Conservation (phyloP, 2,113 vertebrate species). For the Egretta garzetta region DNA sequence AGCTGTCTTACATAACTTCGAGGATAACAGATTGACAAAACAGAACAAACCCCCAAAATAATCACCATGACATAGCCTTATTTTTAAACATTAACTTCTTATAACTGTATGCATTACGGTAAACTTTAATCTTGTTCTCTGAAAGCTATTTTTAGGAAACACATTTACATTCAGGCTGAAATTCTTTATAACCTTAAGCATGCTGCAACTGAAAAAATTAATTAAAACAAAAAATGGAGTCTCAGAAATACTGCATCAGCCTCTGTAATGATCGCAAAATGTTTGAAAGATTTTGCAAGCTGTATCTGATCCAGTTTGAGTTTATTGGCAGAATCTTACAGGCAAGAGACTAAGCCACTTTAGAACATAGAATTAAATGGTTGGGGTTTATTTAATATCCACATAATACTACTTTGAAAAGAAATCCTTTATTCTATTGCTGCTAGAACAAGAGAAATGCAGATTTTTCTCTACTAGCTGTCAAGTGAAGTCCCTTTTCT, state of each 20-base stretch:
- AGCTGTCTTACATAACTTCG: not conserved
- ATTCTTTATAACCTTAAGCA: not conserved
- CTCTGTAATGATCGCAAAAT: not conserved
- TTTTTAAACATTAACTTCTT: not conserved
- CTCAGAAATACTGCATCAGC: not conserved
- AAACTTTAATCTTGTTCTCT: not conserved
- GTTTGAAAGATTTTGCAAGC: conserved; percentile 4
- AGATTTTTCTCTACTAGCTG: conserved; percentile 22
- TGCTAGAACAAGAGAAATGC: conserved; percentile 13
- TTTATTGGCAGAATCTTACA: conserved; percentile 37
- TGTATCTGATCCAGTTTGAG: conserved; percentile 45
- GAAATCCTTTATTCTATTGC: conserved; percentile 43
- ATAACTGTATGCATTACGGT: not conserved
- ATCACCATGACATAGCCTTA: not conserved
- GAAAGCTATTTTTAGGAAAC: not conserved
- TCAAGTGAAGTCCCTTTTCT: not conserved
- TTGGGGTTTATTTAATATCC: conserved; percentile 44
- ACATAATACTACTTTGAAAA: conserved; percentile 50
- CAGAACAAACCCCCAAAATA: not conserved
- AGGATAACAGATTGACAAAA: not conserved
- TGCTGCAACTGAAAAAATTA: not conserved
- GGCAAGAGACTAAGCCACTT: conserved; percentile 21
- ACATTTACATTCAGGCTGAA: not conserved
- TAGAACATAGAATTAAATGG: conserved; percentile 36
- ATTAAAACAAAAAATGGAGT: not conserved